Conservation (phyloP, 2,888 invertebrate species). For the Sarcophaga carnaria region DNA sequence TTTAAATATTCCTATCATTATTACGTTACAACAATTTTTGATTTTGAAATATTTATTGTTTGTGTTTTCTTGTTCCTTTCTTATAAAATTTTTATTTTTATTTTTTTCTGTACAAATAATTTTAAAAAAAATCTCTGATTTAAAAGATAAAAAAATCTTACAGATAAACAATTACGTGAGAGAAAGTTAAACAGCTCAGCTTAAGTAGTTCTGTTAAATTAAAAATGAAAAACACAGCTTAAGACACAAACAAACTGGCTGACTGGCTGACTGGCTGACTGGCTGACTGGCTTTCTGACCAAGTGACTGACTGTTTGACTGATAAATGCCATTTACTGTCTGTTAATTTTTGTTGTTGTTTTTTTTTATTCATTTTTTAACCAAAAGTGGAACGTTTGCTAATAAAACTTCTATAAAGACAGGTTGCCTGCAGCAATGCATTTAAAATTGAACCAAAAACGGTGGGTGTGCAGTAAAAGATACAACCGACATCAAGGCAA, state of each 20-base stretch:
- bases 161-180: slow-evolving; percentile 65
- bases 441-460: slow-evolving; percentile 24
- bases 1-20: no score
- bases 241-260: background rate
- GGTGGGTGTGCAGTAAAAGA: slow-evolving; percentile 37
- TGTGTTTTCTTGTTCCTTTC: background rate
- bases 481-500: background rate
- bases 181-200: slow-evolving; percentile 65
- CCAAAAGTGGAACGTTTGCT: slow-evolving; percentile 51
- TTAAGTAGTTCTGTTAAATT: slow-evolving; percentile 34
- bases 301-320: slow-evolving; percentile 34
- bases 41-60: background rate
- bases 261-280: slow-evolving; percentile 3
- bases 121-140: slow-evolving; percentile 44
- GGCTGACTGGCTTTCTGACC: background rate
- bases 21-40: background rate
- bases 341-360: slow-evolving; percentile 11
- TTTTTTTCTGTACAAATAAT: slow-evolving; percentile 47
- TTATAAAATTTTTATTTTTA: background rate
- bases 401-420: background rate
- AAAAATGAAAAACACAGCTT: background rate
- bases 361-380: slow-evolving; percentile 4
- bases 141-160: slow-evolving; percentile 62
- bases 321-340: slow-evolving; percentile 4
- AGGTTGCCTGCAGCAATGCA: slow-evolving; percentile 31